Evolutionary conservation across 2,113 vertebrate genomes (phyloP), one percentile per base, ranked within the genome.

Genomic region (Marmota monax): DNA sequence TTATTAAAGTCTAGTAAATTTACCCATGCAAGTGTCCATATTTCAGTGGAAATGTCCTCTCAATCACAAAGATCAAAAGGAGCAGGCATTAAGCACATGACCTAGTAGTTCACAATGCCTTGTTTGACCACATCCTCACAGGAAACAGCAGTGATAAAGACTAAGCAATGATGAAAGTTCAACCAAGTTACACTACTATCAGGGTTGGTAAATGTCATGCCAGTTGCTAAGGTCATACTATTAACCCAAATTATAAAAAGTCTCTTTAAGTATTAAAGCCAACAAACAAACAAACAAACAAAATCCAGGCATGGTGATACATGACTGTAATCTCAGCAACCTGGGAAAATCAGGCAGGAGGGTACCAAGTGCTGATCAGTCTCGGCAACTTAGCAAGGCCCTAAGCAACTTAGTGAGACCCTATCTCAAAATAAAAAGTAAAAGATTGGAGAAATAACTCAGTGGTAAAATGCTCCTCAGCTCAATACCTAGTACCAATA

Each of bases 151-250:
- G 79, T 67, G 67, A 88, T 7, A n/a, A 77, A 82, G 65, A 76
- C 45, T 65, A 96, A 88, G 37, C 89, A 56, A 34, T 80, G 56
- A 93, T 74, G 5, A 11, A 90, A 90, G 27, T n/a, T n/a, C 34
- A 20, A 78, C 2, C 29, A 76, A 92, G 4, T n/a, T 77, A 76
- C n/a, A 25, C 8, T 34, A 32, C 37, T 29, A 3, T 9, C 5
- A 79, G 22, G 39, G 39, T 22, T 65, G 61, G 56, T 79, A 88
- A 82, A 90, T 56, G 48, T 92, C 27, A 6, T 84, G 32, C 74
- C 74, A 86, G 29, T 61, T 69, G 51, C 34, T 20, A 18, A 4
- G 16, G 82, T 56, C 85, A 95, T 7, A 94, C 10, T 22, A 67
- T 67, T 90, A 61, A 48, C 65, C 14, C 85, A 74, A 84, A 56